Percentiles rank a stretch among this genome's conserved stretches.
Evolutionary conservation across 2,113 vertebrate species (phyloP).

Genomic region (Oplegnathus fasciatus): DNA sequence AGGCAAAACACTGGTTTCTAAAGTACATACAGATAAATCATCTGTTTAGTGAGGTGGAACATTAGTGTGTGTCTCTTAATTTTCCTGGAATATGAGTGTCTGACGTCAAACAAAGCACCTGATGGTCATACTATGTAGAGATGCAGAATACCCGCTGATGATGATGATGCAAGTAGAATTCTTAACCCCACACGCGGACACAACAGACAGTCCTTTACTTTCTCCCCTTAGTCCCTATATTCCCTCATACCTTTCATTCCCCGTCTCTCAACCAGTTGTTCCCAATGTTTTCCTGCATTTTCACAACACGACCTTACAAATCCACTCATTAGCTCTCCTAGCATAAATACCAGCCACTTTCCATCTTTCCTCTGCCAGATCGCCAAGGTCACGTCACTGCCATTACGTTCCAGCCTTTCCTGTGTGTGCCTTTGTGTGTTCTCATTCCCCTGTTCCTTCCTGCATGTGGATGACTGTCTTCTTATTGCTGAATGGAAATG

Average conservation of each 20-base stretch:
- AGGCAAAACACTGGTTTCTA: background rate
- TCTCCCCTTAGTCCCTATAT: background rate
- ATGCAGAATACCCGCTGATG: background rate
- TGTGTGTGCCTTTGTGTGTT: background rate
- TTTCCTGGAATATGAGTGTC: background rate
- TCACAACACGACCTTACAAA: background rate
- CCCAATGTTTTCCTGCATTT: background rate
- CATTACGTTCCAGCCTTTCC: background rate
- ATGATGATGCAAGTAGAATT: background rate
- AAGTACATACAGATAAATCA: background rate
- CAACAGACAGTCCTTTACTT: background rate
- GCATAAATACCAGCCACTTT: background rate
- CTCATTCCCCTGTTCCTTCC: background rate
- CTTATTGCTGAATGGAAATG: too few relatives aligned
- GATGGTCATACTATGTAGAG: too few relatives aligned
- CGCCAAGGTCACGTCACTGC: background rate
- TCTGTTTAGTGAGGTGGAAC: background rate
- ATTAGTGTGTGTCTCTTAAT: background rate
- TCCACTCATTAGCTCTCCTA: background rate
- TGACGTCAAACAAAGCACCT: conserved; percentile 1
- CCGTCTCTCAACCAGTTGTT: background rate
- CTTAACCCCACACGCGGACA: background rate
- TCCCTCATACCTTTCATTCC: background rate
- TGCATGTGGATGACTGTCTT: background rate
- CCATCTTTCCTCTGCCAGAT: background rate